Conservation (phyloP, 2,113 vertebrate species). For the Sinocyclocheilus anshuiensis region DNA sequence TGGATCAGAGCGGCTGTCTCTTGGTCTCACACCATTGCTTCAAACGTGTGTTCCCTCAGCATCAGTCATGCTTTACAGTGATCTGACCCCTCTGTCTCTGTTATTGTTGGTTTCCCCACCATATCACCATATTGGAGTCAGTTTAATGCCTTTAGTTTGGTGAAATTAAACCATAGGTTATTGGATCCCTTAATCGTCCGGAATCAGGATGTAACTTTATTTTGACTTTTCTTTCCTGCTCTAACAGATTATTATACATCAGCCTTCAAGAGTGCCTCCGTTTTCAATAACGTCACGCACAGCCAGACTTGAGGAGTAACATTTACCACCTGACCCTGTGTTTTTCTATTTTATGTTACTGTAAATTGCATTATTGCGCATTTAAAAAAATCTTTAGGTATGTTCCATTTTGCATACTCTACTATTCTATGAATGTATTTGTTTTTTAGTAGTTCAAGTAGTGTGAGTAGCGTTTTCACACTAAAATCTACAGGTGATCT, state of each 20-base stretch:
- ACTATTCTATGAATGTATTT: too few relatives aligned
- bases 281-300: not conserved
- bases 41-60: not conserved
- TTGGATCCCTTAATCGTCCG: constrained; percentile 26
- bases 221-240: not conserved
- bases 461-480: too few relatives aligned
- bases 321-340: not conserved
- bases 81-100: not conserved
- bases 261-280: not conserved
- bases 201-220: constrained; percentile 17
- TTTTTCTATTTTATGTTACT: too few relatives aligned
- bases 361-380: not conserved
- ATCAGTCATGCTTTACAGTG: not conserved
- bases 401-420: too few relatives aligned
- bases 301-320: not conserved
- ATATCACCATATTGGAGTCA: not conserved
- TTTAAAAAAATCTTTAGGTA: too few relatives aligned
- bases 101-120: not conserved
- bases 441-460: too few relatives aligned
- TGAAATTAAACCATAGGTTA: constrained; percentile 13
- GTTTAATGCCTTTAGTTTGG: constrained; percentile 18
- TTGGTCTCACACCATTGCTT: not conserved
- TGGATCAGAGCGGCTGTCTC: not conserved
- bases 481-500: too few relatives aligned
- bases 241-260: not conserved